Base-by-base conservation (phyloP, 2,797 vertebrate genomes). In the Crypturellus tataupa region DNA sequence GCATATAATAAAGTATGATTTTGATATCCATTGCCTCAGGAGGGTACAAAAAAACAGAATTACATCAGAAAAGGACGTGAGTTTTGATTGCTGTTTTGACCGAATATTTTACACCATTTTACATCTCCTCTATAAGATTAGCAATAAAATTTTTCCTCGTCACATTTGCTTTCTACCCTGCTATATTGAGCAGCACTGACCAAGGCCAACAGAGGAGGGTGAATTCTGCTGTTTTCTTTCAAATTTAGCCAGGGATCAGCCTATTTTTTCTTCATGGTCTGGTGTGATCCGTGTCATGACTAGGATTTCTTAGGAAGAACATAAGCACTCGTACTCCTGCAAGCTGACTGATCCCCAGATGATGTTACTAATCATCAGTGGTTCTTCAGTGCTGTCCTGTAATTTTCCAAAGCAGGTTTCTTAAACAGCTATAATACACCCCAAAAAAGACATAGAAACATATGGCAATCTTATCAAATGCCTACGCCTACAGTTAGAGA, bases 341-440 rank as follows among this genome's bases (percentile, higher is more conserved):
- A 62, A 76, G 46, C 72, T 88, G 60, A 46, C 46, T 58, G 64
- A 40, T 85, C 58, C 24, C 13, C 0, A 1, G 51, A 24, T 90
- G 40, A 8, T 6, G 29, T 4, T 46, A 29, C 86, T 67, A 80
- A 68, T 79, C 7, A 7, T 4, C 47, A 53, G 47, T 1, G 5
- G n/a, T 29, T 77, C 42, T 73, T 23, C 67, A 88, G 47, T 47
- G 58, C 23, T 39, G 8, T 31, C 33, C 21, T 35, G 25, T 51
- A 39, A 37, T 82, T 96, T 94, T 81, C 85, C 80, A 84, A 80
- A 55, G 37, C 19, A 63, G 6, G 3, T 68, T 90, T 86, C 51
- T 53, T 68, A 12, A 70, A 47, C 31, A 88, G 71, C 79, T 33
- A 60, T 39, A 63, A 86, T 7, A 58, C 16, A 76, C 6, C 0